phyloP scores from a whole-genome alignment of 2,888 invertebrate genomes.

The Rhorus exstirpatorius region DNA sequence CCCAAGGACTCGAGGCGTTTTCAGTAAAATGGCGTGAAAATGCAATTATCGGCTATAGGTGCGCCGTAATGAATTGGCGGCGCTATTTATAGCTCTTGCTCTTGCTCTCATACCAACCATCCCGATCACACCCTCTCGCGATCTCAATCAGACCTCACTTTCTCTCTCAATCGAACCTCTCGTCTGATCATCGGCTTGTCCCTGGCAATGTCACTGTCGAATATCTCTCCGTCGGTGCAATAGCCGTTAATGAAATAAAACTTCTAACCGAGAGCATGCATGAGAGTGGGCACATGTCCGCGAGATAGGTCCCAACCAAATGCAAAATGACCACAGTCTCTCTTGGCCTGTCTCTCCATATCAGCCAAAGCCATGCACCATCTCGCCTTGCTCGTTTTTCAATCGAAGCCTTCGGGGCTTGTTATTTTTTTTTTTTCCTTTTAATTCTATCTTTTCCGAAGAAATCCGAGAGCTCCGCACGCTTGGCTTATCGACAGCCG shows the following conservation, averaged over 20 bases:
- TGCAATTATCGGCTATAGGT: constrained; percentile 85
- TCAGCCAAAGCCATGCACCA: background rate
- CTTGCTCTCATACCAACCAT: constrained; percentile 18
- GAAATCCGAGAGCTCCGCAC: constrained; percentile 39
- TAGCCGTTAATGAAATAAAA: constrained; percentile 17
- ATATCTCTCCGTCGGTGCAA: constrained; percentile 9
- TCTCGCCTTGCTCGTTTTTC: constrained; percentile 31
- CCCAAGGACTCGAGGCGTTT: constrained; percentile 77
- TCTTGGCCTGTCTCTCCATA: background rate
- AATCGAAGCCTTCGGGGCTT: background rate
- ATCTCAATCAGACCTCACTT: constrained; percentile 7
- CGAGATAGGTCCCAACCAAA: constrained; percentile 37
- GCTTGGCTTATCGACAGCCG: constrained; percentile 64
- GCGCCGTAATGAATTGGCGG: constrained; percentile 84
- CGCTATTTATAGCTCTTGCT: constrained; percentile 78
- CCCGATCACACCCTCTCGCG: background rate
- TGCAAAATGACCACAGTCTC: constrained; percentile 47
- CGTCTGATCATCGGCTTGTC: background rate
- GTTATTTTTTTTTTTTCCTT: background rate
- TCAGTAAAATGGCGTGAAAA: constrained; percentile 85
- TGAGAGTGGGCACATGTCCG: background rate
- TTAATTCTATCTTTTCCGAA: constrained; percentile 27
- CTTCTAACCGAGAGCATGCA: constrained; percentile 24
- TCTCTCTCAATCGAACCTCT: constrained; percentile 42
- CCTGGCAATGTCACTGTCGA: too few relatives aligned